Base-by-base conservation (phyloP, 2,113 vertebrate species). In the Tricholaema leucomelas region DNA sequence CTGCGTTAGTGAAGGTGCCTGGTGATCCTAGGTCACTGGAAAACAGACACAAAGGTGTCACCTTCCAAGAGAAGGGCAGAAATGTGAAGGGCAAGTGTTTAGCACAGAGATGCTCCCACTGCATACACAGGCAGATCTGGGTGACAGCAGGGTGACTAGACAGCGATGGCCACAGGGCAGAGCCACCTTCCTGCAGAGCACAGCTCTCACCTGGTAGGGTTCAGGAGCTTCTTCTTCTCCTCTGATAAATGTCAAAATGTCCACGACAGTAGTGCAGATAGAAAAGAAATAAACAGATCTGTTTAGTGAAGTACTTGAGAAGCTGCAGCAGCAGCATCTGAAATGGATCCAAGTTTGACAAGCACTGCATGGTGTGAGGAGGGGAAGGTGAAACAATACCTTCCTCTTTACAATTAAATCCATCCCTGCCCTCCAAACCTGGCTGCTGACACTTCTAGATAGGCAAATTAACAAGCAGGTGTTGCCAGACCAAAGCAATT, bases 181-280 rank as follows among this genome's bases (percentile, higher is more conserved):
- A 83, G 77, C n/a, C 20, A 54, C 63, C 21, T 28, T 38, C 20
- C 55, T 73, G 67, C 64, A 56, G 24, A 73, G 46, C 60, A 23
- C 0, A 0, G 6, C 9, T 66, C 95, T 94, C 46, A 96, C 95
- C 94, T 96, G 28, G 93, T 96, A 38, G 90, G 90, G 36, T 35
- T 92, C 75, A 96, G 82, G 40, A 96, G 95, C 75, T 92, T 14
- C 75, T 86, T 96, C 64, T 96, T 96, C 81, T 95, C 95, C 19
- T 96, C 93, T 96, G 71, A 7, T 52, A 35, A 25, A 0, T 0
- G 50, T 65, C 24, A 17, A 59, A 84, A 35, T 8, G 24, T 44
- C 66, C 87, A 6, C 2, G 1, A 5, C 12, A 8, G 52, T 25
- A 33, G 66, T 5, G 4, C 36, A 82, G 28, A 76, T 16, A 69